These are phyloP conservation scores for Gallinago stenura DNA, from an alignment of 2,797 vertebrate species.

Conservation along the genomic window DNA sequence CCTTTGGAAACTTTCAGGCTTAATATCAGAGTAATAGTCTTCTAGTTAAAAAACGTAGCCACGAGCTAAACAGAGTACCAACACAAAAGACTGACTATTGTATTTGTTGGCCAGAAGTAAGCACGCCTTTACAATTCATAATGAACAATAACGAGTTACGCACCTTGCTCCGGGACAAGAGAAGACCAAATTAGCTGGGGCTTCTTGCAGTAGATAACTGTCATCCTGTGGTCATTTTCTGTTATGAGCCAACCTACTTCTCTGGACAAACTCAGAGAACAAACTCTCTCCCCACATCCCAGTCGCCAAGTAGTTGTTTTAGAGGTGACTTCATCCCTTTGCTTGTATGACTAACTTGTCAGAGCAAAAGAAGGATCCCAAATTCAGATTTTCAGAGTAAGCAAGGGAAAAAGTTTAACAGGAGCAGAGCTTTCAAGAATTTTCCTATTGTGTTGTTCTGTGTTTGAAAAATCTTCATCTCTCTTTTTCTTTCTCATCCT, in stretches of 20 bases:
- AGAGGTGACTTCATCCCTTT: background rate
- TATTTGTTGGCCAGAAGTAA: background rate
- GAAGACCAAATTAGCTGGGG: background rate
- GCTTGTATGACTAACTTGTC: background rate
- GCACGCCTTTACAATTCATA: background rate
- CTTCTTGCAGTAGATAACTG: background rate
- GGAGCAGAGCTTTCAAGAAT: background rate
- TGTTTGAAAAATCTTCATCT: background rate
- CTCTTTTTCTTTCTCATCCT: background rate
- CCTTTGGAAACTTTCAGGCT: background rate
- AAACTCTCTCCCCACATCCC: background rate
- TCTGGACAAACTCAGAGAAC: background rate
- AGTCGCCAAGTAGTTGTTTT: background rate
- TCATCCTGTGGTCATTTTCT: background rate
- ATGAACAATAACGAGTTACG: background rate
- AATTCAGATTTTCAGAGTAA: background rate
- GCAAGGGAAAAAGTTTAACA: background rate
- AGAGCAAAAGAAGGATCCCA: background rate
- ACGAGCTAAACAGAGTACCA: background rate
- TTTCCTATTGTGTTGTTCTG: background rate
- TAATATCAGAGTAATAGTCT: background rate
- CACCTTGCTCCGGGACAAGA: background rate
- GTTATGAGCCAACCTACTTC: background rate
- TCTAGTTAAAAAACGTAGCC: background rate
- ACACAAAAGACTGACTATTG: background rate